phyloP scores from a whole-genome alignment of 2,797 vertebrate species.

The Nannoperca australis region DNA sequence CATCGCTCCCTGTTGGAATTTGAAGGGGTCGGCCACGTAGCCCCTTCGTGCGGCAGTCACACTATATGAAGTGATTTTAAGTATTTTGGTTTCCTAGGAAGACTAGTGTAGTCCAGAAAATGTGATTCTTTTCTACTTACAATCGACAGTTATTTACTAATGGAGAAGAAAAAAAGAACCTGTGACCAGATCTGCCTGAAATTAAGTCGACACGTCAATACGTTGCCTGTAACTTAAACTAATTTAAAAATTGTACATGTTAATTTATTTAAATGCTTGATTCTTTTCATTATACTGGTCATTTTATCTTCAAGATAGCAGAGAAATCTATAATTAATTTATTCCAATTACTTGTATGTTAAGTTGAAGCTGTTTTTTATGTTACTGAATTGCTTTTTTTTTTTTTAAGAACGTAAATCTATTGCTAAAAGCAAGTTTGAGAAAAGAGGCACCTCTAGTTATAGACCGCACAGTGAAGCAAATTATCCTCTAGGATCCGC shows the following conservation, averaged over 20 bases:
- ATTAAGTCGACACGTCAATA: constrained; percentile 67
- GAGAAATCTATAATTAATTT: constrained; percentile 79
- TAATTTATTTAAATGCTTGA: constrained; percentile 87
- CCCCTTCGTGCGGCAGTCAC: constrained; percentile 46
- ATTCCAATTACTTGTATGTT: constrained; percentile 73
- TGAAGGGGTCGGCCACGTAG: constrained; percentile 34
- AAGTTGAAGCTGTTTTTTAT: constrained; percentile 53
- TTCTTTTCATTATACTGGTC: constrained; percentile 66
- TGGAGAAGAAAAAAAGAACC: constrained; percentile 54
- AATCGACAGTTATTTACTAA: constrained; percentile 63
- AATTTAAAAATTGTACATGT: constrained; percentile 85
- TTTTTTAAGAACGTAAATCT: constrained; percentile 37
- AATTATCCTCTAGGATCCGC: constrained; percentile 49
- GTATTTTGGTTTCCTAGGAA: constrained; percentile 67
- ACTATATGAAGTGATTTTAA: constrained; percentile 65
- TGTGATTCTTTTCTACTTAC: constrained; percentile 67
- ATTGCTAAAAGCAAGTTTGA: constrained; percentile 63
- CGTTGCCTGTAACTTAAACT: constrained; percentile 85
- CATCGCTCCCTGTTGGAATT: constrained; percentile 53
- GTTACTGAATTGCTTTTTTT: constrained; percentile 74
- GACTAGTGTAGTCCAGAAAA: constrained; percentile 70
- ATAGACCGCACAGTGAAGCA: constrained; percentile 61
- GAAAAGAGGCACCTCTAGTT: constrained; percentile 38
- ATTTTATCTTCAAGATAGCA: constrained; percentile 55
- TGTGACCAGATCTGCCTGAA: constrained; percentile 76